Conservation (phyloP, 2,113 vertebrate species). For the Scopus umbretta region DNA sequence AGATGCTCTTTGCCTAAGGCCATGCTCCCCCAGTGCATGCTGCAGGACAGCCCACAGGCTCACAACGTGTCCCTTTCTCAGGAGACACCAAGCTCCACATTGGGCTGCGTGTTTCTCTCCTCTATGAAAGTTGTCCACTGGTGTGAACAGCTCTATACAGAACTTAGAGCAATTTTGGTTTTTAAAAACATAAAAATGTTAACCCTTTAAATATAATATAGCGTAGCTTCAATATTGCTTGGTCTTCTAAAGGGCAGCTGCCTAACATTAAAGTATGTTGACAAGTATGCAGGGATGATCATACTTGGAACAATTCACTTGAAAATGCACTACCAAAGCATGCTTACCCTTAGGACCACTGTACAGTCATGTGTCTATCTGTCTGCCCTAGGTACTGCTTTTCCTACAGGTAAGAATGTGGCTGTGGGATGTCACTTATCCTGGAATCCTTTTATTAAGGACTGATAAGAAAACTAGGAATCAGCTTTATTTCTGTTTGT, state of each 20-base stretch:
- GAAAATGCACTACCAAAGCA: not conserved
- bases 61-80: accelerated
- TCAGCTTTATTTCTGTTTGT: not conserved
- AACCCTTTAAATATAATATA: not conserved
- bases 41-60: not conserved
- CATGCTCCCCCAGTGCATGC: not conserved
- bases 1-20: not conserved
- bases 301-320: not conserved
- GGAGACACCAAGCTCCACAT: not conserved
- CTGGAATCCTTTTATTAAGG: not conserved
- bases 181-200: not conserved
- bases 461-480: not conserved
- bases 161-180: not conserved
- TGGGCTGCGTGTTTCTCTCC: accelerated
- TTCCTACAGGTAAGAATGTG: not conserved
- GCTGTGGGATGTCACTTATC: not conserved
- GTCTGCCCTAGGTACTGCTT: not conserved
- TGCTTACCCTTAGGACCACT: not conserved
- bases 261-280: not conserved
- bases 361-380: not conserved
- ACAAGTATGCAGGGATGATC: not conserved
- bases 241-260: not conserved
- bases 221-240: not conserved
- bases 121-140: not conserved
- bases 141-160: not conserved